Conservation (phyloP, 1,140 invertebrate genomes). For the Drosophila lacertosa region DNA sequence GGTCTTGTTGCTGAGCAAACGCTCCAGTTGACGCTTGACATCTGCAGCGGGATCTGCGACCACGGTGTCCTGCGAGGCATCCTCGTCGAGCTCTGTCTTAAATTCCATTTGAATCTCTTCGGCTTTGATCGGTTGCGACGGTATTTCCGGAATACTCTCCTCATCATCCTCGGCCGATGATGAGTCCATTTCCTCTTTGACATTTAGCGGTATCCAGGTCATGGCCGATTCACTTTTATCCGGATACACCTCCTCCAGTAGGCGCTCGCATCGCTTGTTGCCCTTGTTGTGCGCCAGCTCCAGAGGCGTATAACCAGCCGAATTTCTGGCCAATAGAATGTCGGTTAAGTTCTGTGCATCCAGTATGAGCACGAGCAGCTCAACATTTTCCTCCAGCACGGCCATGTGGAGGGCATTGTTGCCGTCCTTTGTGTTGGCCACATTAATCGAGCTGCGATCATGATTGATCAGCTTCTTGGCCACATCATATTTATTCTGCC, state of each 20-base stretch:
- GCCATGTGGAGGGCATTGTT: slow-evolving; percentile 86
- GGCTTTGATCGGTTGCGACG: slow-evolving; percentile 27
- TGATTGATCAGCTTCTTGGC: slow-evolving; percentile 84
- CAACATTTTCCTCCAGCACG: slow-evolving; percentile 80
- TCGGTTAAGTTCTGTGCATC: slow-evolving; percentile 64
- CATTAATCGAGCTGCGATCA: slow-evolving; percentile 85
- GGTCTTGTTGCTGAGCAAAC: slow-evolving; percentile 33
- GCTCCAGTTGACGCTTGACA: slow-evolving; percentile 29
- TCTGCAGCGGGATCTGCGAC: too few relatives aligned
- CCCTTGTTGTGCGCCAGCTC: slow-evolving; percentile 57
- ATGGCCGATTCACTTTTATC: slow-evolving; percentile 53
- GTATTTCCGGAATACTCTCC: slow-evolving; percentile 24
- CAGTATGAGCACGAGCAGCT: slow-evolving; percentile 85
- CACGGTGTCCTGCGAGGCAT: slow-evolving; percentile 1
- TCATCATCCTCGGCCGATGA: slow-evolving; percentile 73
- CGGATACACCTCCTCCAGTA: slow-evolving; percentile 58
- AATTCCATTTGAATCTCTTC: slow-evolving; percentile 35
- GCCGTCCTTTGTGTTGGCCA: slow-evolving; percentile 85
- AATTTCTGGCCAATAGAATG: slow-evolving; percentile 61
- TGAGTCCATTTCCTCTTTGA: slow-evolving; percentile 64
- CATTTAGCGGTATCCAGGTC: slow-evolving; percentile 67
- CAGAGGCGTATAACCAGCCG: slow-evolving; percentile 62
- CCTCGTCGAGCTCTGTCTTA: slow-evolving; percentile 47
- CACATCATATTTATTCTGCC: slow-evolving; percentile 84
- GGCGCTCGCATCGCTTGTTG: slow-evolving; percentile 45